Evolutionary conservation across 2,113 vertebrate genomes (phyloP).

Genomic region (Nerophis ophidion): DNA sequence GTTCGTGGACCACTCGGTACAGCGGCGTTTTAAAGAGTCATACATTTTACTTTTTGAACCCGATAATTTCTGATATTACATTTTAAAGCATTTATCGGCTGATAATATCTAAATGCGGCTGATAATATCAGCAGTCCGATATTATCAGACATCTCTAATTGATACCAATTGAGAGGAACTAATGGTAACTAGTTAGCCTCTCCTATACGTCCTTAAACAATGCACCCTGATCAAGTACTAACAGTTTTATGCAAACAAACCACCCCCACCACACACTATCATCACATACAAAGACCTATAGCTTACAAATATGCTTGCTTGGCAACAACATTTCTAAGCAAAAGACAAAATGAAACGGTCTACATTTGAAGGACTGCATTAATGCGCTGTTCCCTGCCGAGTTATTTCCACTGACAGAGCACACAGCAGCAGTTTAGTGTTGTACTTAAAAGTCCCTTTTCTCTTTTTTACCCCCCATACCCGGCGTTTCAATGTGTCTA

Average conservation of each 20-base stretch:
- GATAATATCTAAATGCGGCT: no score
- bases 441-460: slow-evolving; percentile 68
- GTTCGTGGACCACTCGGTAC: no score
- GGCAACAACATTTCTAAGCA: slow-evolving; percentile 42
- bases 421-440: slow-evolving; percentile 61
- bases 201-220: background rate
- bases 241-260: background rate
- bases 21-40: no score
- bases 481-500: slow-evolving; percentile 61
- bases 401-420: slow-evolving; percentile 61
- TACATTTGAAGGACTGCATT: slow-evolving; percentile 69
- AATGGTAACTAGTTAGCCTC: background rate
- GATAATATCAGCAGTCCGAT: no score
- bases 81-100: no score
- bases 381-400: slow-evolving; percentile 58
- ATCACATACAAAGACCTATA: slow-evolving; percentile 9
- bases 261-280: background rate
- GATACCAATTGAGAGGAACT: no score
- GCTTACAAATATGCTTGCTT: slow-evolving; percentile 36
- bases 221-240: background rate
- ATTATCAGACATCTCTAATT: no score
- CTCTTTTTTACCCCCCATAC: slow-evolving; percentile 35
- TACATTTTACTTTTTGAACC: no score
- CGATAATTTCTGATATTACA: no score
- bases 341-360: slow-evolving; percentile 50